Percentiles rank a stretch among this genome's conserved stretches.
Evolutionary conservation across 2,888 invertebrate genomes (phyloP).

Genomic region (Leptopilina syphax): DNA sequence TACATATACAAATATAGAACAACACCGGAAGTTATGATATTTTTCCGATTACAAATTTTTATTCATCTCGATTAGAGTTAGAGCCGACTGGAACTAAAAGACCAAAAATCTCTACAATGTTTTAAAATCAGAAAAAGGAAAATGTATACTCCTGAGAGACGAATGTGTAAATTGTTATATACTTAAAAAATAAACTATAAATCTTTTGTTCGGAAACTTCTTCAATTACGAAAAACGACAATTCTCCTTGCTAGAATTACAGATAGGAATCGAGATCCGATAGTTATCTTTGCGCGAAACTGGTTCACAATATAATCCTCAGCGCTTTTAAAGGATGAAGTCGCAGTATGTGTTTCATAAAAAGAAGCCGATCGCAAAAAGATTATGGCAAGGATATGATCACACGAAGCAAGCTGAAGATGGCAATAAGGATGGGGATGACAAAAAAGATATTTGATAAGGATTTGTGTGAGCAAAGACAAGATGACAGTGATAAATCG

Average conservation of each 20-base stretch:
- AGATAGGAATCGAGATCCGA: constrained; percentile 29
- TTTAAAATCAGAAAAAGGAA: too few species aligned
- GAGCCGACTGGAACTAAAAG: too few species aligned
- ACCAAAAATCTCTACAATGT: neutral
- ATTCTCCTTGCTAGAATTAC: constrained; percentile 33
- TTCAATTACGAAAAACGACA: constrained; percentile 36
- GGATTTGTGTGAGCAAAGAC: neutral
- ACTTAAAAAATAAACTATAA: too few species aligned
- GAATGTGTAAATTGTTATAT: too few species aligned
- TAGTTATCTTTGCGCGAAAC: constrained; percentile 18
- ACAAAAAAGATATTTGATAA: too few species aligned
- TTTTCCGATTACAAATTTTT: too few species aligned
- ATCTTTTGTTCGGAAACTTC: constrained; percentile 10
- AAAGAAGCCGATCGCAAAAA: neutral
- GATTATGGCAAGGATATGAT: neutral
- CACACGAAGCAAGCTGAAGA: too few species aligned
- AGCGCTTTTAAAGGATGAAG: constrained; percentile 8
- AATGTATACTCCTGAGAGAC: too few species aligned
- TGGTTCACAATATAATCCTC: constrained; percentile 25
- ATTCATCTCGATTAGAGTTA: neutral
- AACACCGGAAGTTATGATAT: too few species aligned
- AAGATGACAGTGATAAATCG: neutral
- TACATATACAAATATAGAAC: neutral
- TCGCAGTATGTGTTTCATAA: neutral
- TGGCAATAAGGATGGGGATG: too few species aligned